These are phyloP conservation scores for Cephus rjabovi DNA, from an alignment of 2,888 invertebrate species.

Conservation along the genomic window DNA sequence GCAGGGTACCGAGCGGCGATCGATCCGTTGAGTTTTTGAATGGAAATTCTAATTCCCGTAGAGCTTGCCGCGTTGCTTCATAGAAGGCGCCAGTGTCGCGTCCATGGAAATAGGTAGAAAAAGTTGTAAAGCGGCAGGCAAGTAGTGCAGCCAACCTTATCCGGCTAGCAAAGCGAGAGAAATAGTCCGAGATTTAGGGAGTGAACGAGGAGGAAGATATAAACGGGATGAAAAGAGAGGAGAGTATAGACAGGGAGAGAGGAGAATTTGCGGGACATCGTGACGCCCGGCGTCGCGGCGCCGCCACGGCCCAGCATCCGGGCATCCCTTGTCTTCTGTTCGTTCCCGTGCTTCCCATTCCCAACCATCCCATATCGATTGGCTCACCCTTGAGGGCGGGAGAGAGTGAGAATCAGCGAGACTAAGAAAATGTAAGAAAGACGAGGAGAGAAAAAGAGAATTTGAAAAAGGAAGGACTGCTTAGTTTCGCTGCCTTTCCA, in stretches of 20 bases:
- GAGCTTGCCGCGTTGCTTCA: background rate
- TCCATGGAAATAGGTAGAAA: background rate
- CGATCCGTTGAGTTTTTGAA: background rate
- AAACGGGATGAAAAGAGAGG: background rate
- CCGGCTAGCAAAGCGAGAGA: background rate
- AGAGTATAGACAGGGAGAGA: background rate
- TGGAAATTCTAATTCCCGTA: background rate
- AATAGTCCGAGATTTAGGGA: background rate
- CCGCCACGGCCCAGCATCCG: conserved; percentile 13
- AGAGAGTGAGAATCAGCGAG: background rate
- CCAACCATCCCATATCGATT: conserved; percentile 20
- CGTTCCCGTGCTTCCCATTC: conserved; percentile 9
- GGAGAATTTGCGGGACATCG: conserved; percentile 13
- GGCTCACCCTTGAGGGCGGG: conserved; percentile 19
- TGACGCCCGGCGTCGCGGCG: conserved; percentile 23
- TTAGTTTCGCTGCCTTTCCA: background rate
- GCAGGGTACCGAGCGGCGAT: background rate
- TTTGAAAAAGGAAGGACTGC: background rate
- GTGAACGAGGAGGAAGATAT: background rate
- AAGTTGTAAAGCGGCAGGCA: background rate
- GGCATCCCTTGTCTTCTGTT: conserved; percentile 9
- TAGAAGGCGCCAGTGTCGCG: background rate
- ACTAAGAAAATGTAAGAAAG: background rate
- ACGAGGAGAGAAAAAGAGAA: background rate
- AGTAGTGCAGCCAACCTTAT: background rate